A percentile compares a stretch with the other conserved stretches of the same genome.
phyloP scores from a whole-genome alignment of 2,888 invertebrate genomes.

The Pseudeuparius sepicola region DNA sequence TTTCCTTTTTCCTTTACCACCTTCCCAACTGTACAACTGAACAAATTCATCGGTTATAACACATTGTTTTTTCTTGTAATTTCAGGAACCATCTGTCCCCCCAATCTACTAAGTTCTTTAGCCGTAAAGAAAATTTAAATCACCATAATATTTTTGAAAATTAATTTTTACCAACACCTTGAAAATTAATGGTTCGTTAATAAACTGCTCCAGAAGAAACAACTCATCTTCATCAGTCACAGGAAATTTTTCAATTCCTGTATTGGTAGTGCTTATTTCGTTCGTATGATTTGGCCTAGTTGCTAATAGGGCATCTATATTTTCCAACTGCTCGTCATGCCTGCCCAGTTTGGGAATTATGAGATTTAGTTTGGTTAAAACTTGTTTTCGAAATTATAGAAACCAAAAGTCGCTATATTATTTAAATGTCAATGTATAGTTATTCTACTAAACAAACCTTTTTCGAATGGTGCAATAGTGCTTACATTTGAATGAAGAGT shows the following conservation, averaged over 20 bases:
- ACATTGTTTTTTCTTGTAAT: constrained; percentile 9
- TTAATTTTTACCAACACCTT: constrained; percentile 8
- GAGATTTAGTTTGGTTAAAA: constrained; percentile 8
- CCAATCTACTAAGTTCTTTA: constrained; percentile 11
- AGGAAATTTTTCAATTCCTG: constrained; percentile 5
- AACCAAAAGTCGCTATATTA: no score
- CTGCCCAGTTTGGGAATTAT: constrained; percentile 8
- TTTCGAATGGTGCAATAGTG: no score
- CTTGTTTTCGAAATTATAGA: constrained; percentile 8
- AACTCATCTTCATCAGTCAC: constrained; percentile 8
- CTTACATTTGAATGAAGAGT: no score
- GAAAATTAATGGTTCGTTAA: constrained; percentile 1
- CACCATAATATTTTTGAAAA: constrained; percentile 1
- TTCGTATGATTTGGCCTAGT: no score
- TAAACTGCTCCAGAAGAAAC: constrained; percentile 5
- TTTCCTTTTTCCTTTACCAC: constrained; percentile 10
- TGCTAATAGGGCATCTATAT: constrained; percentile 3
- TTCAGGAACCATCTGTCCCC: constrained; percentile 7
- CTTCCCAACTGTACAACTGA: constrained; percentile 11
- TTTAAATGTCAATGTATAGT: no score
- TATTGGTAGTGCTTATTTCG: not conserved
- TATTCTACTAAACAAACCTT: no score
- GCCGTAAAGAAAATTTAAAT: constrained; percentile 7
- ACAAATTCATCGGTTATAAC: constrained; percentile 8
- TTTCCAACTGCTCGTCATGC: constrained; percentile 6